Evolutionary conservation across 53 echinoderm and acorn worm genomes (phyloP), one percentile per base, ranked within the genome.

Genomic region (Paelopatides confundens): DNA sequence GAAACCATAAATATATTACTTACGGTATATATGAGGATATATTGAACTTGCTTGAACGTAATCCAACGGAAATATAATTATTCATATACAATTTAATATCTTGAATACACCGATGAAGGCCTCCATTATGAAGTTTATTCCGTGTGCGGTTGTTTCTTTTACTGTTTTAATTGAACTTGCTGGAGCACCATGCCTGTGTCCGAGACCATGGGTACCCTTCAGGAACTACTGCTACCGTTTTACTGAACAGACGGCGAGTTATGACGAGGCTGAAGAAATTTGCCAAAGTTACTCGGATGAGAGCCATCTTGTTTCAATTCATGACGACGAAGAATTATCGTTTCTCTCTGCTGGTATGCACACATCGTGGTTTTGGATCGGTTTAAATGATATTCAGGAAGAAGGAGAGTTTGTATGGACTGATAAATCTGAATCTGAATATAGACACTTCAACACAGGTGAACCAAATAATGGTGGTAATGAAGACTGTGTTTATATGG

Each of bases 291-390:
- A 29, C 4, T 77, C 77, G 1, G 77, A 48, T 50, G 50, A 48
- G 4, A 77, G 77, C 50, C 77, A 77, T 50, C 77, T 77, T 31
- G 77, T 77, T 38, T 77, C 77, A 6, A 29, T 77, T 77, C 77
- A 77, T 49, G 77, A 77, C 51, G 50, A 47, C 24, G 77, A 77
- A 48, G 77, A 77, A 50, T 13, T n/a, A 21, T 23, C n/a, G 2
- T 77, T 77, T 14, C 5, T 77, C 30, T 18, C 1, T 7, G 49
- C 18, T 5, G 47, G n/a, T n/a, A n/a, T n/a, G n/a, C n/a, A n/a
- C n/a, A n/a, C n/a, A n/a, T n/a, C n/a, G n/a, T n/a, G n/a, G n/a
- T 21, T 49, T 38, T 77, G 77, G 77, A 77, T 77, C 29, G 77
- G 77, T 11, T 50, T 77, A 15, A 77, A 77, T 77, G 77, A 77